A percentile compares a stretch with the other conserved stretches of the same genome.
Conservation (phyloP, 2,888 invertebrate genomes). For the Azorinus chamasolen region DNA sequence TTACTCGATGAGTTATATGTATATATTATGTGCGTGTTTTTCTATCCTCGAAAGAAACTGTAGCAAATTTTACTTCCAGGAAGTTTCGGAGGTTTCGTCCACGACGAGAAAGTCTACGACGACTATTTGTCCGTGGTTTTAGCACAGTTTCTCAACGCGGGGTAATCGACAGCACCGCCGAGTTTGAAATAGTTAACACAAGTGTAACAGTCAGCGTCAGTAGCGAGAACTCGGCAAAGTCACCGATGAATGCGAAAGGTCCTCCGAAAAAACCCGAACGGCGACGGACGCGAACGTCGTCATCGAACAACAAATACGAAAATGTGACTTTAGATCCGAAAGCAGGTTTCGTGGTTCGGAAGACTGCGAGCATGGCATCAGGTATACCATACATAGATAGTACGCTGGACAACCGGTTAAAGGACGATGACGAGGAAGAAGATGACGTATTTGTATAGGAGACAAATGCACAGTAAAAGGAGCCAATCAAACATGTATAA, state of each 20-base stretch:
- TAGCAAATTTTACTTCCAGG: too few species aligned
- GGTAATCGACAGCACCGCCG: slow-evolving; percentile 56
- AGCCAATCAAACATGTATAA: too few species aligned
- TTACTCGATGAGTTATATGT: too few species aligned
- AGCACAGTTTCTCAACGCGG: slow-evolving; percentile 57
- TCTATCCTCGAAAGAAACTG: too few species aligned
- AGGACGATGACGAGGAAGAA: slow-evolving; percentile 50
- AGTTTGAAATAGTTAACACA: slow-evolving; percentile 59
- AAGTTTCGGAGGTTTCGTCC: background rate
- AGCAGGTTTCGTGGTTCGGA: slow-evolving; percentile 45
- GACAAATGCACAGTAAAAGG: too few species aligned
- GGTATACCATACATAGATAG: slow-evolving; percentile 59
- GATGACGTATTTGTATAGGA: background rate
- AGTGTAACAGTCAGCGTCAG: slow-evolving; percentile 38
- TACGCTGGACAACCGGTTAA: slow-evolving; percentile 30
- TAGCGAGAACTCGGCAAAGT: slow-evolving; percentile 27
- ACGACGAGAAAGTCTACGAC: slow-evolving; percentile 31
- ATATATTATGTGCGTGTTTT: too few species aligned
- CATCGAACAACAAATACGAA: slow-evolving; percentile 46
- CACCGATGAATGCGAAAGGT: background rate
- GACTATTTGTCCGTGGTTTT: slow-evolving; percentile 52
- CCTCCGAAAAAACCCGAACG: slow-evolving; percentile 59
- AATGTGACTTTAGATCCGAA: slow-evolving; percentile 51
- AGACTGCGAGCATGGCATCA: slow-evolving; percentile 57
- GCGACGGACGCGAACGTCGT: slow-evolving; percentile 44